These are phyloP conservation scores for Gibbula magus DNA, from an alignment of 2,888 invertebrate genomes.

Conservation along the genomic window DNA sequence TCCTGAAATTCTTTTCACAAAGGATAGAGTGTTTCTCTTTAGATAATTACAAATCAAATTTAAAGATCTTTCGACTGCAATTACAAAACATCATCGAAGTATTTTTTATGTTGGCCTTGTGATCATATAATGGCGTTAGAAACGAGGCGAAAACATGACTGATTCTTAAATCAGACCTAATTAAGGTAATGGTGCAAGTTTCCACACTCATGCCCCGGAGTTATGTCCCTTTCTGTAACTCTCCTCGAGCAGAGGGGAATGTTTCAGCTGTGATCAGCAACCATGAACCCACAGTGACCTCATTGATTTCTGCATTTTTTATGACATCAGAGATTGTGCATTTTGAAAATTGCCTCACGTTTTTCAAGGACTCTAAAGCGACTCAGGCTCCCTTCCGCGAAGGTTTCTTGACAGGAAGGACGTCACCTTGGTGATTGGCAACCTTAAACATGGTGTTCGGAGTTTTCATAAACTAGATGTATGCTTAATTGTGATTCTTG, in stretches of 20 bases:
- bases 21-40: too few species aligned
- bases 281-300: background rate
- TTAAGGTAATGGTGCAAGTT: background rate
- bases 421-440: background rate
- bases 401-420: background rate
- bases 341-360: conserved; percentile 6
- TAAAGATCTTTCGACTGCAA: too few species aligned
- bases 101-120: background rate
- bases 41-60: too few species aligned
- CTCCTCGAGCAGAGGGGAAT: background rate
- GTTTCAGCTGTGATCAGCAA: background rate
- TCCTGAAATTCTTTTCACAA: background rate
- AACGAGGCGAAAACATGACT: background rate
- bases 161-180: background rate
- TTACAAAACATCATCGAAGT: too few species aligned
- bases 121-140: background rate
- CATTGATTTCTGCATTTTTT: background rate
- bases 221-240: background rate
- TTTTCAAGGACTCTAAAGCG: background rate
- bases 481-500: background rate
- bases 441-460: background rate
- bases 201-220: background rate
- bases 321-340: background rate
- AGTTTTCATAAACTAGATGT: background rate
- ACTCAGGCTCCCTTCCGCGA: background rate